phyloP scores from a whole-genome alignment of 2,797 vertebrate species.

The Labroides dimidiatus region DNA sequence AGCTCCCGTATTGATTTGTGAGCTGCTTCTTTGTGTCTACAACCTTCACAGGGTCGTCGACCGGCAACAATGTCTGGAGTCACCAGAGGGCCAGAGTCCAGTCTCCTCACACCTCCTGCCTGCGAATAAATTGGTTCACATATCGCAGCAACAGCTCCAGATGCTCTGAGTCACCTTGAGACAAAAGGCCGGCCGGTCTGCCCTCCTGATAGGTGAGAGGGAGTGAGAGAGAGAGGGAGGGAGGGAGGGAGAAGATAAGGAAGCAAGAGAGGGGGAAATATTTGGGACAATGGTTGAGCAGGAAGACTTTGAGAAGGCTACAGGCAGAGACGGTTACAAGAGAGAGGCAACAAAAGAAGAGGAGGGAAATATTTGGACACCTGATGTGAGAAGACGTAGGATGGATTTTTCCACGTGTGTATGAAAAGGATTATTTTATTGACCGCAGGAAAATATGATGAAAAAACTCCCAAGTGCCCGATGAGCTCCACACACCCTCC shows the following conservation, averaged over 20 bases:
- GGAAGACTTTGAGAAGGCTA: conserved; percentile 15
- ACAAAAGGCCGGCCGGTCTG: conserved; percentile 69
- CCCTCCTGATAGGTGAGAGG: conserved; percentile 52
- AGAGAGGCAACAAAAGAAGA: not conserved
- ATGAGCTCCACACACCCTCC: not conserved
- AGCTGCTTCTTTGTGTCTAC: conserved; percentile 9
- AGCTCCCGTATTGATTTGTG: not conserved
- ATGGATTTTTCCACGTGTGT: conserved; percentile 19
- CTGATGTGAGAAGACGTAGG: conserved; percentile 45
- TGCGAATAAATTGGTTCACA: conserved; percentile 75
- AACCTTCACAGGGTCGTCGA: conserved; percentile 63
- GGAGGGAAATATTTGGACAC: conserved; percentile 27
- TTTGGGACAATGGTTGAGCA: conserved; percentile 15
- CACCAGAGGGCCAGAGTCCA: conserved; percentile 55
- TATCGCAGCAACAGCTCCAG: conserved; percentile 74
- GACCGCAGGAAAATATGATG: conserved; percentile 1
- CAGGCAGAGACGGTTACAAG: conserved; percentile 16
- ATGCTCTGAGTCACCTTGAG: conserved; percentile 85
- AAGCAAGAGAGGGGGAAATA: conserved; percentile 21
- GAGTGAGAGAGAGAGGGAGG: conserved; percentile 5
- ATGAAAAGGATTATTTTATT: not conserved
- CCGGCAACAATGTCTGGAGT: conserved; percentile 41
- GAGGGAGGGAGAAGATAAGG: conserved; percentile 19
- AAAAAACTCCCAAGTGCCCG: not conserved
- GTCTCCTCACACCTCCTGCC: conserved; percentile 73